These are phyloP conservation scores for Ptychadena robeensis DNA, from an alignment of 2,797 vertebrate genomes.

Conservation along the genomic window DNA sequence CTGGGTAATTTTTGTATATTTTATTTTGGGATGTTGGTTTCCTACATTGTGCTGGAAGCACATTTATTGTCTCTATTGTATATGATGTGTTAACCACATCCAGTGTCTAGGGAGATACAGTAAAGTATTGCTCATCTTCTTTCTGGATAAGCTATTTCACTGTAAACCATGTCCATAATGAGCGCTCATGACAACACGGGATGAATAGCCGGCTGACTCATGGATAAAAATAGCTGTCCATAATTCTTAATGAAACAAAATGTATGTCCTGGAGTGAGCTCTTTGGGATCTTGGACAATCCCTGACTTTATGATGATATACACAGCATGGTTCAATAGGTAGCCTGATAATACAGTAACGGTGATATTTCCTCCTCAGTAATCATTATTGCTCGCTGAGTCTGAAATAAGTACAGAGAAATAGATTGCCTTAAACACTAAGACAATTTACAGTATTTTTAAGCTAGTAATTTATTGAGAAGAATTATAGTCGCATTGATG, in stretches of 20 bases:
- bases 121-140: conserved; percentile 34
- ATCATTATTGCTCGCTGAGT: conserved; percentile 26
- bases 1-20: too few species aligned
- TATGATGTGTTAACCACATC: conserved; percentile 29
- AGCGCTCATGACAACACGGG: conserved; percentile 31
- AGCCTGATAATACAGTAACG: conserved; percentile 31
- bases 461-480: conserved; percentile 28
- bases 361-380: conserved; percentile 28
- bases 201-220: conserved; percentile 43
- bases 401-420: conserved; percentile 22
- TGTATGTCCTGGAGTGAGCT: conserved; percentile 38
- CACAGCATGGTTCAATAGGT: conserved; percentile 40
- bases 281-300: conserved; percentile 15
- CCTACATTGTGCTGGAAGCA: too few species aligned
- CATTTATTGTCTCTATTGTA: neutral
- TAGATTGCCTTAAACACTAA: conserved; percentile 21
- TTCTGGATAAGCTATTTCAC: conserved; percentile 29
- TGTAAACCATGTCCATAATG: conserved; percentile 46
- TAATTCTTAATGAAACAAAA: conserved; percentile 45
- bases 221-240: conserved; percentile 51
- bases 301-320: conserved; percentile 51
- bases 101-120: conserved; percentile 2
- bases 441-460: conserved; percentile 9
- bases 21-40: too few species aligned
- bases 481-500: conserved; percentile 32